Percentiles rank a stretch among this genome's conserved stretches.
phyloP scores from a whole-genome alignment of 2,888 invertebrate genomes.

The Eugnorisma glareosa region DNA sequence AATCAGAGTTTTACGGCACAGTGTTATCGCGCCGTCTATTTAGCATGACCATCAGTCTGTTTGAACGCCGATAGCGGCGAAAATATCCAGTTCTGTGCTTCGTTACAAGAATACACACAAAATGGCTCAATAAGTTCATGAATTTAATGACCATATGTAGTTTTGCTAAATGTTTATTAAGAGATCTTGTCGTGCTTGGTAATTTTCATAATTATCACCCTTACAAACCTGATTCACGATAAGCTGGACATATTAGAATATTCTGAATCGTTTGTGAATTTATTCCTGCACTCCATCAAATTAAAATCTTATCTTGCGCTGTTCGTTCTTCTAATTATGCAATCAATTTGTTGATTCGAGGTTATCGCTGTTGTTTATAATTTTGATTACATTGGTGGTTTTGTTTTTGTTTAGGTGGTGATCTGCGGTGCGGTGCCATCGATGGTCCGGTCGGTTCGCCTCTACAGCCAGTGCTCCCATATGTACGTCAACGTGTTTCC shows the following conservation, averaged over 20 bases:
- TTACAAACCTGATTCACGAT: constrained; percentile 65
- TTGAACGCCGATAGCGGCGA: constrained; percentile 59
- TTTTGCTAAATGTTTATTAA: constrained; percentile 69
- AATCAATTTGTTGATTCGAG: constrained; percentile 42
- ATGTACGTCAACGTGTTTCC: constrained; percentile 92
- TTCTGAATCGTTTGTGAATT: constrained; percentile 54
- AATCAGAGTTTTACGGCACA: constrained; percentile 76
- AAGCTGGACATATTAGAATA: constrained; percentile 63
- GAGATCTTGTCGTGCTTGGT: constrained; percentile 68
- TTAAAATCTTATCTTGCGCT: constrained; percentile 54
- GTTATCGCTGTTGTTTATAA: constrained; percentile 31
- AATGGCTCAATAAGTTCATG: constrained; percentile 67
- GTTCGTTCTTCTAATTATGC: constrained; percentile 55
- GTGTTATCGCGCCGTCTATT: constrained; percentile 78
- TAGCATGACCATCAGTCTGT: constrained; percentile 76
- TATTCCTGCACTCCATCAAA: constrained; percentile 55
- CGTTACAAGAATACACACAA: constrained; percentile 57
- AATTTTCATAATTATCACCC: constrained; percentile 70
- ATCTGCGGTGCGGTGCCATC: constrained; percentile 94
- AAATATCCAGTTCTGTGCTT: constrained; percentile 61
- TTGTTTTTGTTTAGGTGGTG: constrained; percentile 90
- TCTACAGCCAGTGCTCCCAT: constrained; percentile 93
- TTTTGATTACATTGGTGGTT: constrained; percentile 44
- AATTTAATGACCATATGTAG: constrained; percentile 64
- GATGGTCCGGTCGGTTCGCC: constrained; percentile 93